Percentiles rank a stretch among this genome's conserved stretches.
Evolutionary conservation across 23 tunicate genomes (phyloP).

Genomic region (Trididemnum nubilum): DNA sequence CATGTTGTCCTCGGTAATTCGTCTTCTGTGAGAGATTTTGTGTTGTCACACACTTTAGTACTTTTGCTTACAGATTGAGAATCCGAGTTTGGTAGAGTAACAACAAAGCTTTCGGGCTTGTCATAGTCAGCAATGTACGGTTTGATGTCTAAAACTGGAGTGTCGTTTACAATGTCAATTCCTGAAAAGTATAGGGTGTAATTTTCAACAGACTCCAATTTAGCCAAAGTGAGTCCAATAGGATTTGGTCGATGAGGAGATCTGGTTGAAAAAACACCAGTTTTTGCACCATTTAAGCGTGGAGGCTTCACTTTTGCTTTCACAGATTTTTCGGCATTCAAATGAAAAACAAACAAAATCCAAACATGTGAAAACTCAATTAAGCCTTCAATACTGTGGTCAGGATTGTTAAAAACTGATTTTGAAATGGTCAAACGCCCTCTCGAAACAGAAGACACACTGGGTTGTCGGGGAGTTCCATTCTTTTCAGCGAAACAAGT

Average conservation of each 20-base stretch:
- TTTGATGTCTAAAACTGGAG: slow-evolving; percentile 96
- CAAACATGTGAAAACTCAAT: slow-evolving; percentile 90
- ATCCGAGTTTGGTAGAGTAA: not conserved
- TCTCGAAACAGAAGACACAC: slow-evolving; percentile 59
- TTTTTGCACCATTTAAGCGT: slow-evolving; percentile 84
- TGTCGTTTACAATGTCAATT: slow-evolving; percentile 88
- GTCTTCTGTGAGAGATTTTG: not conserved
- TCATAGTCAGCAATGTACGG: slow-evolving; percentile 91
- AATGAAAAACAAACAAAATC: slow-evolving; percentile 93
- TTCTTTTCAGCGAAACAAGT: slow-evolving; percentile 81
- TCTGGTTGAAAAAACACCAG: slow-evolving; percentile 94
- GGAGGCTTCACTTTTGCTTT: slow-evolving; percentile 99
- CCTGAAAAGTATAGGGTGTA: slow-evolving; percentile 67
- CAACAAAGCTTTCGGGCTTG: slow-evolving; percentile 2
- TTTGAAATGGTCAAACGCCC: slow-evolving; percentile 63
- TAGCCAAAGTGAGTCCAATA: slow-evolving; percentile 87
- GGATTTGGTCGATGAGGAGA: slow-evolving; percentile 96
- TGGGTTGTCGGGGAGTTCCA: slow-evolving; percentile 96
- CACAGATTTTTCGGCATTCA: slow-evolving; percentile 63
- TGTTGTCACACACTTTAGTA: not conserved
- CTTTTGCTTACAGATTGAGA: not conserved
- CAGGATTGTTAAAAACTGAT: slow-evolving; percentile 78
- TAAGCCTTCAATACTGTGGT: slow-evolving; percentile 89
- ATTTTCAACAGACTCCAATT: slow-evolving; percentile 60
- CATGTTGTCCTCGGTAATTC: not conserved